Conservation (phyloP, 2,797 vertebrate genomes). For the Paratrypauchen microcephalus region DNA sequence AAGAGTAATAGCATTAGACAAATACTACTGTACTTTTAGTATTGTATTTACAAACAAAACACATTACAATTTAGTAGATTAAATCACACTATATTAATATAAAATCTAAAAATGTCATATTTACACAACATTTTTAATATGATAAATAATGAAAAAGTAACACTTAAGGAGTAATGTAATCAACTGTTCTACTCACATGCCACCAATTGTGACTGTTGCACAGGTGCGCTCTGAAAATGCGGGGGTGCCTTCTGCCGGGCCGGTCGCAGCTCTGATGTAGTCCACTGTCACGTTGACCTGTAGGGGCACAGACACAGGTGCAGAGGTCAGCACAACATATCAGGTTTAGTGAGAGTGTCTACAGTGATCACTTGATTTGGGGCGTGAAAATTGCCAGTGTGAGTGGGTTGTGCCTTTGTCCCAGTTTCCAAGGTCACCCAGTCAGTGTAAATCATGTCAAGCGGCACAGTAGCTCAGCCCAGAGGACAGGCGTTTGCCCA, state of each 20-base stretch:
- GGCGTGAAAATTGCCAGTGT: constrained; percentile 14
- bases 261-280: constrained; percentile 94
- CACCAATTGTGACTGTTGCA: constrained; percentile 93
- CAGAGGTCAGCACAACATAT: constrained; percentile 23
- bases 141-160: too few species aligned
- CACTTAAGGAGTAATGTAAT: too few species aligned
- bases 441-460: constrained; percentile 84
- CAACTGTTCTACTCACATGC: constrained; percentile 86
- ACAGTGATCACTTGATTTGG: constrained; percentile 37
- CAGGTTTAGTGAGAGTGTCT: constrained; percentile 20
- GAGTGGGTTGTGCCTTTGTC: constrained; percentile 46
- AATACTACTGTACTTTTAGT: background rate
- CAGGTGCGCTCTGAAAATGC: constrained; percentile 95
- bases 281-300: constrained; percentile 96
- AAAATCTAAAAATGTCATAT: background rate
- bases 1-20: background rate
- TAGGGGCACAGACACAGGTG: constrained; percentile 5
- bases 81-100: background rate
- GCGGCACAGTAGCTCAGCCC: constrained; percentile 71
- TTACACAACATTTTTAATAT: background rate
- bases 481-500: constrained; percentile 67
- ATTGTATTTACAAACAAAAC: background rate
- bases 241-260: constrained; percentile 79
- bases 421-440: constrained; percentile 84
- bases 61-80: background rate